Conservation (phyloP, 2,797 vertebrate species). For the Microchirus variegatus region DNA sequence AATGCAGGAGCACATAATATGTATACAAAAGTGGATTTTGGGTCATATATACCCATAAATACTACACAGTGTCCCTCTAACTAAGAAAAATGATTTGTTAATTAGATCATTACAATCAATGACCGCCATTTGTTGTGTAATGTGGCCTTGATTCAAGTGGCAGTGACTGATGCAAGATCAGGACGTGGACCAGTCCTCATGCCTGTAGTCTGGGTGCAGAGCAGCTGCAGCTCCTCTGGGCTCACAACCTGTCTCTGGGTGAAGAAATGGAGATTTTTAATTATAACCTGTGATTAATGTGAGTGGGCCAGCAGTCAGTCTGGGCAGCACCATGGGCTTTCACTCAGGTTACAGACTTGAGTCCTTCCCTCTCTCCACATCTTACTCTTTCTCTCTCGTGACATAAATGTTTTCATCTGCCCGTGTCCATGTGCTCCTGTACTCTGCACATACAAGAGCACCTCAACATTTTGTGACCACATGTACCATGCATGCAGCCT, state of each 20-base stretch:
- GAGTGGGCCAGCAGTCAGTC: conserved; percentile 46
- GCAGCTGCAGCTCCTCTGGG: conserved; percentile 42
- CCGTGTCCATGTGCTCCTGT: too few species aligned
- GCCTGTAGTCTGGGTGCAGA: conserved; percentile 14
- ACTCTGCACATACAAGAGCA: too few species aligned
- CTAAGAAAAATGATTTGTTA: neutral
- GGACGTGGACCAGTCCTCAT: conserved; percentile 19
- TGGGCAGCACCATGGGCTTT: conserved; percentile 30
- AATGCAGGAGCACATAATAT: too few species aligned
- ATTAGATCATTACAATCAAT: neutral
- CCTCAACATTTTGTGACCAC: too few species aligned
- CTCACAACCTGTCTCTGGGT: conserved; percentile 45
- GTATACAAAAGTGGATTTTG: too few species aligned
- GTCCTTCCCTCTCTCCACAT: neutral
- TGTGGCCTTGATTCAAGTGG: neutral
- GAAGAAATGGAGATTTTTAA: conserved; percentile 67
- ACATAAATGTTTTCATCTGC: too few species aligned
- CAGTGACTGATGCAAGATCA: conserved; percentile 34
- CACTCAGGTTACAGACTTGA: conserved; percentile 20
- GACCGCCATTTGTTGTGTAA: conserved; percentile 3
- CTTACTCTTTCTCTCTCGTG: too few species aligned
- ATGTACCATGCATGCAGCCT: too few species aligned
- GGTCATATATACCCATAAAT: too few species aligned
- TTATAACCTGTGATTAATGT: conserved; percentile 69
- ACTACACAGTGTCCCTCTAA: too few species aligned